Conservation (phyloP, 2,888 invertebrate genomes). For the Julus scandinavius region DNA sequence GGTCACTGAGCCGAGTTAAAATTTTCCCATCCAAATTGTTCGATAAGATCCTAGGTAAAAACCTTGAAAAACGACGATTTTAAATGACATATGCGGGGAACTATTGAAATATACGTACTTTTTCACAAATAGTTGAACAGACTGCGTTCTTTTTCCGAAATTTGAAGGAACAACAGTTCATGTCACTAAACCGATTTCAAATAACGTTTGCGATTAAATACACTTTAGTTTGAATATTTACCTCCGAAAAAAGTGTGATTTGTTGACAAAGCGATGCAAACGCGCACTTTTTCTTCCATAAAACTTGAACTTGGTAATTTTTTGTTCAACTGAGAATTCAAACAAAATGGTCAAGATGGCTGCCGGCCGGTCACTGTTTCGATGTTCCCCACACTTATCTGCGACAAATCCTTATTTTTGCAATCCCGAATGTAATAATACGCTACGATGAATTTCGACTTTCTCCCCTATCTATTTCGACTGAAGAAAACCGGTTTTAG, state of each 20-base stretch:
- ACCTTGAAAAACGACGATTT: background rate
- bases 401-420: too few relatives aligned
- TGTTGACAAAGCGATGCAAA: too few relatives aligned
- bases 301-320: too few relatives aligned
- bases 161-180: too few relatives aligned
- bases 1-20: background rate
- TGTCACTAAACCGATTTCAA: too few relatives aligned
- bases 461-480: background rate
- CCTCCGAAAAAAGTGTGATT: too few relatives aligned
- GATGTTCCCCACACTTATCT: background rate
- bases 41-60: background rate
- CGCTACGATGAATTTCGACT: background rate
- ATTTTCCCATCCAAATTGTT: background rate
- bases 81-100: background rate
- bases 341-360: conserved; percentile 24
- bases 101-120: background rate
- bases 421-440: background rate
- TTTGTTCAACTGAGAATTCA: too few relatives aligned
- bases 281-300: too few relatives aligned
- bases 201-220: too few relatives aligned
- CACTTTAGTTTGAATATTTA: background rate
- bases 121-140: background rate
- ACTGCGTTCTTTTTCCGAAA: background rate
- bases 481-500: background rate
- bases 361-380: background rate